These are phyloP conservation scores for Coregonus sp. DNA, from an alignment of 2,797 vertebrate genomes.

Conservation along the genomic window DNA sequence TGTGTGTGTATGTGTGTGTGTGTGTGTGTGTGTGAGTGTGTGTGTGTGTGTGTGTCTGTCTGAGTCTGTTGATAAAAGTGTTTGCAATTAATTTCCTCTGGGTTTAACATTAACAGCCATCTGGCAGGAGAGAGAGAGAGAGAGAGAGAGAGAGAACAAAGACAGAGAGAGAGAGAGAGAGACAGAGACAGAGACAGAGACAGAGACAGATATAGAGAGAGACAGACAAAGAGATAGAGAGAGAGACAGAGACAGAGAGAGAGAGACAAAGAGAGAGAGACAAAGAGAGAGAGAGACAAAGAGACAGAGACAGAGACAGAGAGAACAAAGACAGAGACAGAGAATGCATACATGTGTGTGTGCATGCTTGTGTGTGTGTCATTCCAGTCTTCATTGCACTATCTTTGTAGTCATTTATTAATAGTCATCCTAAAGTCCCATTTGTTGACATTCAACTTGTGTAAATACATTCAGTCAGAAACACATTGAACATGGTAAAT, in stretches of 20 bases:
- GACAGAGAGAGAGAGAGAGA: too few relatives aligned
- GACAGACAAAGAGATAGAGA: too few relatives aligned
- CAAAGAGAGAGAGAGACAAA: too few relatives aligned
- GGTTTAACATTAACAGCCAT: slow-evolving; percentile 35
- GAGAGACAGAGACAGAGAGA: too few relatives aligned
- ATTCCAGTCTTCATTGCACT: background rate
- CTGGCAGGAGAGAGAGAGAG: background rate
- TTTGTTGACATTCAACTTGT: background rate
- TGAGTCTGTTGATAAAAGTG: slow-evolving; percentile 11
- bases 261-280: too few relatives aligned
- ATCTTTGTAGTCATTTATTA: background rate
- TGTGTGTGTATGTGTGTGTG: slow-evolving; percentile 13
- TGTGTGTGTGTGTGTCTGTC: slow-evolving; percentile 11
- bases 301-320: too few relatives aligned
- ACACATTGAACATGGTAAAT: slow-evolving; percentile 26
- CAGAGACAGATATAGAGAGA: too few relatives aligned
- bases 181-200: too few relatives aligned
- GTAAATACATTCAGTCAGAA: background rate
- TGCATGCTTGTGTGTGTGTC: too few relatives aligned
- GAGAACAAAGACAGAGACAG: too few relatives aligned
- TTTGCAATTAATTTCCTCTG: slow-evolving; percentile 19
- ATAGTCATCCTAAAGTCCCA: background rate
- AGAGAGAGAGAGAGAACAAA: too few relatives aligned
- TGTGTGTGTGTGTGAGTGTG: slow-evolving; percentile 17
- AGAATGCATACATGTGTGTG: too few relatives aligned